Percentiles rank a stretch among this genome's conserved stretches.
Conservation (phyloP, 2,888 invertebrate species). For the Notodonta ziczac region DNA sequence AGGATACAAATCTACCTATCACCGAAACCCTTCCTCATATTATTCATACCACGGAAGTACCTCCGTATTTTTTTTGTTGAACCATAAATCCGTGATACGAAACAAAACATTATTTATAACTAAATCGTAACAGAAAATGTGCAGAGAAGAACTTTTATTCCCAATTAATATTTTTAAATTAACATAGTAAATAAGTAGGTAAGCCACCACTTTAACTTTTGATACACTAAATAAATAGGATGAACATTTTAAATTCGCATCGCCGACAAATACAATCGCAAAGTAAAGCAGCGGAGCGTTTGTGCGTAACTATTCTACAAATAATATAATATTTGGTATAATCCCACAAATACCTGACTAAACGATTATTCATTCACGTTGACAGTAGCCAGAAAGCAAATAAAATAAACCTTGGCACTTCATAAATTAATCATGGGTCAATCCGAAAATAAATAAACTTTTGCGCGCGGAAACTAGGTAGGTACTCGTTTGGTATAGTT, state of each 20-base stretch:
- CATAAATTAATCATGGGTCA: not conserved
- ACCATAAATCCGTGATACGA: too few relatives aligned
- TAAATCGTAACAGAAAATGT: too few relatives aligned
- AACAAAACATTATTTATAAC: too few relatives aligned
- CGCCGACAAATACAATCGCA: not conserved
- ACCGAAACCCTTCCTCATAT: too few relatives aligned
- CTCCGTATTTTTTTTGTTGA: too few relatives aligned
- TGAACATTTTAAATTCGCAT: not conserved
- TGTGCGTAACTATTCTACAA: too few relatives aligned
- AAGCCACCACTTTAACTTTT: not conserved
- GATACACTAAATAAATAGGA: not conserved
- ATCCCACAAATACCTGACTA: not conserved
- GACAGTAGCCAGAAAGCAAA: slow-evolving; percentile 4
- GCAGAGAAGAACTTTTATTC: too few relatives aligned
- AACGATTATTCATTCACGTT: not conserved
- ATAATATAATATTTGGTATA: not conserved
- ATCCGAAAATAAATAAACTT: slow-evolving; percentile 2
- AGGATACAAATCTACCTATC: too few relatives aligned
- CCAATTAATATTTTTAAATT: too few relatives aligned
- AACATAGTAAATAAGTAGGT: not conserved
- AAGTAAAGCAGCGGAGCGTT: not conserved
- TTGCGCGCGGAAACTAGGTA: not conserved
- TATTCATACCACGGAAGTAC: too few relatives aligned
- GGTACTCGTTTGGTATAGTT: slow-evolving; percentile 12
- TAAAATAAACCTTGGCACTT: slow-evolving; percentile 6